A percentile compares a stretch with the other conserved stretches of the same genome.
These are phyloP conservation scores for Heterodera schachtii DNA, from an alignment of 1,140 invertebrate genomes.

Conservation along the genomic window DNA sequence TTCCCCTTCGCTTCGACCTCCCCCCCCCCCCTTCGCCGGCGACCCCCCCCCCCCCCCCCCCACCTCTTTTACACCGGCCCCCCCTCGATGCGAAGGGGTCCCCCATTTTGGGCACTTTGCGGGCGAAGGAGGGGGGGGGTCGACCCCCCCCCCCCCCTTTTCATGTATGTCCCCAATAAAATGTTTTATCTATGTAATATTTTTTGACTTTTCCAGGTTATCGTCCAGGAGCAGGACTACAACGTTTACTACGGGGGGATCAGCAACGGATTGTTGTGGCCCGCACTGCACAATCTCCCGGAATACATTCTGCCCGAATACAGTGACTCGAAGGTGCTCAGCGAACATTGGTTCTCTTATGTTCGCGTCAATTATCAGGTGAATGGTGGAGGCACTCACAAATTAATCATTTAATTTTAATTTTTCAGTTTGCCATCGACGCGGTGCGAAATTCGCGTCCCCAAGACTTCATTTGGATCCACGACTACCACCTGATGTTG, in stretches of 20 bases:
- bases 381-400: slow-evolving; percentile 53
- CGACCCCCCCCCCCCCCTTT: no score
- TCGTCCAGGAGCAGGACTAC: slow-evolving; percentile 64
- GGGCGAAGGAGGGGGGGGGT: no score
- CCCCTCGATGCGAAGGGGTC: no score
- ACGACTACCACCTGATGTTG: slow-evolving; percentile 65
- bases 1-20: no score
- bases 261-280: slow-evolving; percentile 63
- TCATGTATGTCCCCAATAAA: no score
- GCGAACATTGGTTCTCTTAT: slow-evolving; percentile 64
- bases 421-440: slow-evolving; percentile 55
- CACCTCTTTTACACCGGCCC: no score
- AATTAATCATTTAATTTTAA: neutral
- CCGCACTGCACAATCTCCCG: slow-evolving; percentile 63
- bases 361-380: slow-evolving; percentile 65
- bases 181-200: no score
- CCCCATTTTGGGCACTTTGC: no score
- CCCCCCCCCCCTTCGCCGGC: no score
- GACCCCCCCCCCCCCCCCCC: no score
- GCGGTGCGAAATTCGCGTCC: slow-evolving; percentile 63
- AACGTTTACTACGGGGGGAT: slow-evolving; percentile 64
- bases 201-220: slow-evolving; percentile 21
- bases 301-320: slow-evolving; percentile 66
- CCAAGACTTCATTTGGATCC: slow-evolving; percentile 66
- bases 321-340: slow-evolving; percentile 46